Evolutionary conservation across 2,888 invertebrate genomes (phyloP).

Genomic region (Xestia ashworthii): DNA sequence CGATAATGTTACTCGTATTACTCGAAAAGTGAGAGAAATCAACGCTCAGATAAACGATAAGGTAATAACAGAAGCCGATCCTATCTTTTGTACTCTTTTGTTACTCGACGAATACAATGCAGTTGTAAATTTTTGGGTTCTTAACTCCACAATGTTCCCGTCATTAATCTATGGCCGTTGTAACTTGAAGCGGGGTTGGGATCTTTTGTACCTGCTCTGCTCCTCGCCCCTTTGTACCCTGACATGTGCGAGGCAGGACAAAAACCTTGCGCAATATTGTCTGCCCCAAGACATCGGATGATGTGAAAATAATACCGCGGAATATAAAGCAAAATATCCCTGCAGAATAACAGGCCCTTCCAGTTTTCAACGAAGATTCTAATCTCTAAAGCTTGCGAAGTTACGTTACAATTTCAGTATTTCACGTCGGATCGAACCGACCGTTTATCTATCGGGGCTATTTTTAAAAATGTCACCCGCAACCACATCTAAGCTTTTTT

Average conservation of each 20-base stretch:
- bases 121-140: constrained; percentile 90
- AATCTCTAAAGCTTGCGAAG: constrained; percentile 73
- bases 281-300: constrained; percentile 80
- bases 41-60: constrained; percentile 86
- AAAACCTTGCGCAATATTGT: constrained; percentile 89
- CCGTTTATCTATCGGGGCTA: constrained; percentile 78
- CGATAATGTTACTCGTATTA: constrained; percentile 86
- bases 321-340: constrained; percentile 75
- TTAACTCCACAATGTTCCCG: constrained; percentile 89
- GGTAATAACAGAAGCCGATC: constrained; percentile 90
- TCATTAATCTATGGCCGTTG: constrained; percentile 89
- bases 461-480: constrained; percentile 89
- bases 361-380: constrained; percentile 68
- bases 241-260: constrained; percentile 87
- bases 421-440: constrained; percentile 75
- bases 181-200: constrained; percentile 87
- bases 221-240: constrained; percentile 84
- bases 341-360: constrained; percentile 20
- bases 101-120: constrained; percentile 83
- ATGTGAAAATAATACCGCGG: constrained; percentile 84
- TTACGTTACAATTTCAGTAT: constrained; percentile 67
- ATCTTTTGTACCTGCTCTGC: constrained; percentile 88
- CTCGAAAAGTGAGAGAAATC: constrained; percentile 88
- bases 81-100: constrained; percentile 88
- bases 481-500: constrained; percentile 84